phyloP scores from a whole-genome alignment of 2,113 vertebrate genomes.

The Cepphus grylle region DNA sequence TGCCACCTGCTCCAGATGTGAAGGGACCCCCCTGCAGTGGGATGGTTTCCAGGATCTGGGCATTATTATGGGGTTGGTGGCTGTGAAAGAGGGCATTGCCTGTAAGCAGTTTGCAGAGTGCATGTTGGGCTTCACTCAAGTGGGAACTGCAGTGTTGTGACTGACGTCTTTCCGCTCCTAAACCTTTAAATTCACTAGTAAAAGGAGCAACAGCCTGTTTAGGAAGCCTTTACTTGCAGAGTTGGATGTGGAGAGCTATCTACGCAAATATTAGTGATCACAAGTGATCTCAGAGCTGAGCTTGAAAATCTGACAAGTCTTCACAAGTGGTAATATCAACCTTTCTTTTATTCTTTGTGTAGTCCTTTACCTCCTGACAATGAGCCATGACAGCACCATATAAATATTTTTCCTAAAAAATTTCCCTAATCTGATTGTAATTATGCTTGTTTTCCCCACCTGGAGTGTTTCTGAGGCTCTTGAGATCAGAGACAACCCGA shows the following conservation, averaged over 20 bases:
- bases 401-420: neutral
- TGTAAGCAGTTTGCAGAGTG: neutral
- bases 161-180: neutral
- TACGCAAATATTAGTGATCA: neutral
- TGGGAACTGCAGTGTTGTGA: neutral
- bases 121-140: neutral
- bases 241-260: neutral
- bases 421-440: neutral
- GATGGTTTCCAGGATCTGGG: neutral
- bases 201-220: neutral
- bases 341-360: neutral
- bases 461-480: neutral
- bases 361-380: neutral
- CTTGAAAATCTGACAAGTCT: neutral
- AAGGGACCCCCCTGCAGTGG: neutral
- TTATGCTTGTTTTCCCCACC: neutral
- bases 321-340: neutral
- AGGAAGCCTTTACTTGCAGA: neutral
- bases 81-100: neutral
- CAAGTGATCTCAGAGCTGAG: neutral
- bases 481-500: neutral
- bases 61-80: fast-evolving
- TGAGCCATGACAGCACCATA: neutral
- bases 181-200: neutral
- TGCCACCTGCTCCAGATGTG: neutral